Base-by-base conservation (phyloP, 2,113 vertebrate species). In the Sebastes fasciatus region DNA sequence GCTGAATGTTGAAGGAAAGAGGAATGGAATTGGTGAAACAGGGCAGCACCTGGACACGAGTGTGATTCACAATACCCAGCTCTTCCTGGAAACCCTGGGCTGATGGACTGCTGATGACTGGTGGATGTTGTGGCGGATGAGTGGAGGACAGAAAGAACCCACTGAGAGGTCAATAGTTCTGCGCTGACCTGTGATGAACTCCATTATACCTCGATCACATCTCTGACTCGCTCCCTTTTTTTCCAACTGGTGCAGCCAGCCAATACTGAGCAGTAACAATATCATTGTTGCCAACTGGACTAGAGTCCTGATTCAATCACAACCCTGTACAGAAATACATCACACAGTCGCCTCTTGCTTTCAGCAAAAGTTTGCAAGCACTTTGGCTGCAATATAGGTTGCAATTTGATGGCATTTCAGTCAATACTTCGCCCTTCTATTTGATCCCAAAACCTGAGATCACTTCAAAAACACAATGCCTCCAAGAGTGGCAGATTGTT, bases 131-230 rank as follows among this genome's bases (percentile, higher is more conserved):
- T 84, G 81, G 87, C 5, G 40, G 86, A 89, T 88, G 90, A 93
- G 90, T 60, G 80, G 82, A 86, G 83, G 87, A 93, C 88, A 85
- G 83, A 82, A 64, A 74, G 91, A 90, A 75, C 89, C 88, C 68
- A 45, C 90, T 75, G 90, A 81, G 91, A 88, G 92, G 91, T 92
- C 94, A 94, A 93, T 91, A 88, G 91, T 92, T 92, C 87, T 86
- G 78, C 74, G 60, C 72, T 94, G 94, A 95, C 92, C 93, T 92
- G 90, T 92, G 86, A 92, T 91, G 88, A 94, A 94, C 87, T 93
- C 93, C 90, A 93, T 95, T 94, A 92, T 85, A 83, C 92, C 91
- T 90, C 85, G 69, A 92, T 93, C 92, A 90, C 89, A 89, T 92
- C 85, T 88, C 88, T 86, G 87, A 77, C 85, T 82, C 79, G 3